Evolutionary conservation across 2,113 vertebrate genomes (phyloP), one percentile per base, ranked within the genome.

Genomic region (Mesocricetus auratus): DNA sequence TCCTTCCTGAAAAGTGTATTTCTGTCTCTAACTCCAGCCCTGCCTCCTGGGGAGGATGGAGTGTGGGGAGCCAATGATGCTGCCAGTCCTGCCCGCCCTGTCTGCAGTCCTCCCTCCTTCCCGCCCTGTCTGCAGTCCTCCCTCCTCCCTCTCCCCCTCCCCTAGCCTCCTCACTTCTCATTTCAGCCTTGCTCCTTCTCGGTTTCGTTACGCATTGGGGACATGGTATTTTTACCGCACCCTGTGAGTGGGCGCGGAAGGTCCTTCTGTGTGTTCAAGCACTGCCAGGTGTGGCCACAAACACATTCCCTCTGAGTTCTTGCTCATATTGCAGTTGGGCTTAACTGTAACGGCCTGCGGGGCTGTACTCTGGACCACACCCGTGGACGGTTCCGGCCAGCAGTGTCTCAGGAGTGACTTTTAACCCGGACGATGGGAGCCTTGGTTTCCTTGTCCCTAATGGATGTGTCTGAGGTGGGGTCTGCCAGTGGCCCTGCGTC

Each of bases 1-100:
- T 98, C 97, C 97, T 98, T 96, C 97, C 96, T 97, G 97, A 97
- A 97, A 98, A 98, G 96, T 94, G 11, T 97, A 95, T 97, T 98
- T 98, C 90, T 94, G 89, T 97, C 96, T 96, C 97, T 98, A 97
- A 97, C 98, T 97, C 91, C 0, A 22, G 81, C 89, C 93, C 91
- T 95, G 29, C 86, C 90, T 97, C 93, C 96, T 85, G 74, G 94
- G 94, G 94, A 98, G 60, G 56, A 16, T 47, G 15, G 90, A 89
- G 96, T n/a, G 8, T 33, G 90, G 97, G 95, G 93, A 92, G 75
- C 89, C 3, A 42, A 42, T 96, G 90, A 26, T 91, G 0, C 4
- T 12, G 4, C 60, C 0, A 53, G 78, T 0, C 39, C 64, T 29
- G 47, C 86, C 50, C 17, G 0, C 97, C 89, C 93, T 53, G 62